Percentiles rank a stretch among this genome's conserved stretches.
phyloP scores from a whole-genome alignment of 2,888 invertebrate species.

The Drosophila anceps region DNA sequence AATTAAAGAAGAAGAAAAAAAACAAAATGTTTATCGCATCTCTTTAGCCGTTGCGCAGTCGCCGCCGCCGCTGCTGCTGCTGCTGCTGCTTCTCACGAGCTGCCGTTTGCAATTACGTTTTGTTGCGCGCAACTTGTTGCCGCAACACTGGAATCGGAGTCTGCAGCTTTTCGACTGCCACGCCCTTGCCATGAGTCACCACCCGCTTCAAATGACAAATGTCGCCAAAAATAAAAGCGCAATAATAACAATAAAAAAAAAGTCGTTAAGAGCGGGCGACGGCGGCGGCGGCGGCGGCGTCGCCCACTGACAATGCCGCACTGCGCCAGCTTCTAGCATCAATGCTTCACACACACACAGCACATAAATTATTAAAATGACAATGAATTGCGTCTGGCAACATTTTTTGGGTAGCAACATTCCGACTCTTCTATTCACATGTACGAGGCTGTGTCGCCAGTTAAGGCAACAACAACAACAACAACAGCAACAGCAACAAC shows the following conservation, averaged over 20 bases:
- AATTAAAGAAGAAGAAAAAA: slow-evolving; percentile 10
- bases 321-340: slow-evolving; percentile 48
- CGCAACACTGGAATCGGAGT: slow-evolving; percentile 22
- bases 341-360: slow-evolving; percentile 27
- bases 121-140: slow-evolving; percentile 41
- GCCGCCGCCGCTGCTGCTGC: slow-evolving; percentile 20
- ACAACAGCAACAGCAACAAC: slow-evolving; percentile 38
- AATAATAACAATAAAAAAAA: slow-evolving; percentile 24
- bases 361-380: slow-evolving; percentile 67
- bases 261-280: slow-evolving; percentile 31
- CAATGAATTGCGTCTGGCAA: slow-evolving; percentile 70
- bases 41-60: neutral
- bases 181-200: slow-evolving; percentile 33
- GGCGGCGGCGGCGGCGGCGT: neutral
- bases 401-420: slow-evolving; percentile 61
- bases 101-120: slow-evolving; percentile 21
- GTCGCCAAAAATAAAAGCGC: slow-evolving; percentile 16
- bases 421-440: neutral
- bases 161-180: neutral
- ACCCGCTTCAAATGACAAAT: slow-evolving; percentile 34
- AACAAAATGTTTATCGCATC: slow-evolving; percentile 15
- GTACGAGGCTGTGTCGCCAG: slow-evolving; percentile 12
- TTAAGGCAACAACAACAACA: slow-evolving; percentile 40
- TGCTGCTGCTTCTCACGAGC: slow-evolving; percentile 65
- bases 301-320: slow-evolving; percentile 41